Base-by-base conservation (phyloP, 2,113 vertebrate genomes). In the Etia nguti region DNA sequence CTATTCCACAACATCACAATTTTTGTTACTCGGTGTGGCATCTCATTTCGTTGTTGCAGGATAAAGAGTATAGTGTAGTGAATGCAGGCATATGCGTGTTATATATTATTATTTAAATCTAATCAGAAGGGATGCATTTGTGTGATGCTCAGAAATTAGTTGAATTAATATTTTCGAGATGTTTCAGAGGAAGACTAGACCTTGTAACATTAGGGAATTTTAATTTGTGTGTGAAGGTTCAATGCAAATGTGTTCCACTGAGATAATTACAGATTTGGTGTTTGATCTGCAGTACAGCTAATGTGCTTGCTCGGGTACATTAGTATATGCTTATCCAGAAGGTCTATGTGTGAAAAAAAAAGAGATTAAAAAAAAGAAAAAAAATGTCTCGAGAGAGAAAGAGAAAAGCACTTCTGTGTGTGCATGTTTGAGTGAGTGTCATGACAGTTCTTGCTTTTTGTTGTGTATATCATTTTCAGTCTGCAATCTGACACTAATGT, bases 241-340 rank as follows among this genome's bases (percentile, higher is more conserved):
- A 89, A 73, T 85, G 86, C 60, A 46, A 86, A 92, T 92, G 88
- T 84, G 82, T 83, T 94, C 88, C 79, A 80, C 77, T 84, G 86
- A 82, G 81, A 93, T 93, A 91, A 93, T 95, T 87, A 93, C 82
- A 91, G 54, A 90, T 89, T 88, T 38, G 83, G 65, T 86, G 89
- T 90, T 46, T 92, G 89, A 89, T 82, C 90, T 88, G 75, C 80
- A 68, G 89, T 86, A 84, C 84, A 56, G 43, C 31, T 57, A 93
- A 87, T 82, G 84, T 79, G 55, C 85, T 75, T 79, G 81, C 79
- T 92, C 43, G 20, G 70, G 75, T 86, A 90, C 85, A 81, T 91
- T 81, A 90, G 79, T 81, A 81, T 48, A 79, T 82, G 73, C 90
- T 50, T 46, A 75, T 77, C 26, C 46, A 31, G 43, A 77, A 10